Conservation (phyloP, 1,140 invertebrate genomes). For the Drosophila orena region DNA sequence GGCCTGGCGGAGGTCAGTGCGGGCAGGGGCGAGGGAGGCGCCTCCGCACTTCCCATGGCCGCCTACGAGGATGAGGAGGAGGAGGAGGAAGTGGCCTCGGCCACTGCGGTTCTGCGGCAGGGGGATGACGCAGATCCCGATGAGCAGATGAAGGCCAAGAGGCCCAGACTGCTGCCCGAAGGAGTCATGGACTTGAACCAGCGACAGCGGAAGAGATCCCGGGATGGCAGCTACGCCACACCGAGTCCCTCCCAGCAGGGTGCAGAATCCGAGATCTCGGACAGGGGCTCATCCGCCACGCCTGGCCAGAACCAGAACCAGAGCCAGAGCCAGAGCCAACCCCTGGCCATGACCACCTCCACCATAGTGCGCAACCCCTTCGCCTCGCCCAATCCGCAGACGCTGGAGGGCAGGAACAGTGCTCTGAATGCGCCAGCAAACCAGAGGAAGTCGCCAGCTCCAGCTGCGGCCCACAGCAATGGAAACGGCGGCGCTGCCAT, state of each 20-base stretch:
- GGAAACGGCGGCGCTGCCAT: constrained; percentile 32
- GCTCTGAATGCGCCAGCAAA: constrained; percentile 1
- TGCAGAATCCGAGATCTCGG: constrained; percentile 34
- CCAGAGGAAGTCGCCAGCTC: constrained; percentile 49
- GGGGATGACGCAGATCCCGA: constrained; percentile 41
- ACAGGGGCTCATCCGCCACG: constrained; percentile 13
- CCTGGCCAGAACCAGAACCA: constrained; percentile 46
- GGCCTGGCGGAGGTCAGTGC: constrained; percentile 94
- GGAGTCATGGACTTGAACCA: constrained; percentile 64
- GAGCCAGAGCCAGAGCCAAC: constrained; percentile 45
- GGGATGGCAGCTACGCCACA: constrained; percentile 84
- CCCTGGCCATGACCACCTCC: constrained; percentile 81
- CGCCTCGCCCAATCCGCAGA: constrained; percentile 74
- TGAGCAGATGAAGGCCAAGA: constrained; percentile 74
- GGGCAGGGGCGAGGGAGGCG: constrained; percentile 50
- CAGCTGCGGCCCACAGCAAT: constrained; percentile 51
- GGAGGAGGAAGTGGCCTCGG: constrained; percentile 64
- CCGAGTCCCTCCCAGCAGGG: constrained; percentile 85
- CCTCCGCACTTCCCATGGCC: constrained; percentile 77
- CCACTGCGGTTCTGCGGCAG: constrained; percentile 53
- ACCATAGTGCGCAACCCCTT: constrained; percentile 82
- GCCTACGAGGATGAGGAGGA: constrained; percentile 84
- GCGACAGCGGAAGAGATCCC: constrained; percentile 71
- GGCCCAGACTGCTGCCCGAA: constrained; percentile 53
- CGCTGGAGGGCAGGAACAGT: constrained; percentile 26